phyloP scores from a whole-genome alignment of 2,888 invertebrate species.

The Agriotes lineatus region DNA sequence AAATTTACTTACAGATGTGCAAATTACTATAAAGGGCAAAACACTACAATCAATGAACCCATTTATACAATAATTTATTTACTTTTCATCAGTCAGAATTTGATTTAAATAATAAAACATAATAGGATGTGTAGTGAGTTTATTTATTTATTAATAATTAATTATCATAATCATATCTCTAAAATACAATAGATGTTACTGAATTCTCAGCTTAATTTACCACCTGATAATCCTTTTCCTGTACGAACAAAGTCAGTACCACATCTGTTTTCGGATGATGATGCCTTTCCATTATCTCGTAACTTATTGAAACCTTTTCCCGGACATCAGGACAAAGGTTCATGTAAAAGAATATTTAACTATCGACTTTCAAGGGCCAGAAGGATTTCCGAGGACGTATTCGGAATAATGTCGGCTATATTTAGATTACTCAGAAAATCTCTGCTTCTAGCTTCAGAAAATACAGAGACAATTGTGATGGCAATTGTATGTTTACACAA shows the following conservation, averaged over 20 bases:
- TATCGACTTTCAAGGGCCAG: constrained; percentile 41
- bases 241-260: constrained; percentile 25
- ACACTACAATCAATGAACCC: too few species aligned
- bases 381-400: constrained; percentile 39
- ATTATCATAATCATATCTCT: too few species aligned
- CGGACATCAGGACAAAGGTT: constrained; percentile 47
- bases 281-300: constrained; percentile 50
- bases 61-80: too few species aligned
- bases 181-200: constrained; percentile 32
- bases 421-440: constrained; percentile 50
- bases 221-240: constrained; percentile 47
- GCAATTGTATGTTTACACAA: constrained; percentile 50
- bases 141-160: too few species aligned
- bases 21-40: too few species aligned
- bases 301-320: constrained; percentile 50
- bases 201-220: constrained; percentile 16
- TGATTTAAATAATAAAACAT: too few species aligned
- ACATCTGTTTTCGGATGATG: constrained; percentile 48
- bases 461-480: constrained; percentile 46
- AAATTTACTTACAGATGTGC: too few species aligned
- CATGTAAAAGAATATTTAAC: constrained; percentile 53
- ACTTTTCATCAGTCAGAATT: too few species aligned
- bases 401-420: constrained; percentile 41
- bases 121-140: too few species aligned
- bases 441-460: constrained; percentile 49